Base-by-base conservation (phyloP, 2,797 vertebrate species). In the Enteromius viviparus region DNA sequence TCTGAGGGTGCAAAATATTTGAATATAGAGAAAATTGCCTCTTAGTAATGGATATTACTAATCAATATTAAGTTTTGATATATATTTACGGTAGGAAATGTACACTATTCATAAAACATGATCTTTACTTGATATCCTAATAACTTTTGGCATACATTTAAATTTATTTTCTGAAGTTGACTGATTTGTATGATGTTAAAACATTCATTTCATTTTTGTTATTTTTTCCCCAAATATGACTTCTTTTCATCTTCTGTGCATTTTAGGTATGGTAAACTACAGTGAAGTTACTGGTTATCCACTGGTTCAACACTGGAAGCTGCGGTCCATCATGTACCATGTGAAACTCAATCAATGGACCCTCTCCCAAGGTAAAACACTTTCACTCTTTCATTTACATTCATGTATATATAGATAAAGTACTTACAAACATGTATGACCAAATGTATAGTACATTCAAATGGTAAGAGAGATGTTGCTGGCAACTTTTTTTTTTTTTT, bases 211-310 rank as follows among this genome's bases (percentile, higher is more conserved):
- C 0, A 9, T 26, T 60, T 26, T 62, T 17, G 4, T 60, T 55
- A 34, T 66, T 6, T 74, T 79, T 84, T 65, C 5, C 6, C 10
- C 12, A 32, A 19, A 49, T 3, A 32, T 32, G 45, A 51, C 37
- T 58, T 12, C 60, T 45, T 77, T 17, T 55, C 2, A 0, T 26
- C 45, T n/a, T 76, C 10, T 68, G 26, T 58, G 1, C 85, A 10
- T 42, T 71, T n/a, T 91, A 99, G 98, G 98, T 14, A 97, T 99
- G 98, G 98, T 99, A 89, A 99, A 99, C 94, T 99, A 97, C 96
- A 99, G 98, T 0, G 98, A 99, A 90, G 97, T 99, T 66, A 95
- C 97, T 0, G 98, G 98, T 1, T 99, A 99, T 82, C 98, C 98
- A 0, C 92, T 98, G 0, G 90, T 99, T 78, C 98, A 99, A 87